These are phyloP conservation scores for Enteromius radiatus DNA, from an alignment of 2,797 vertebrate species.

Conservation along the genomic window DNA sequence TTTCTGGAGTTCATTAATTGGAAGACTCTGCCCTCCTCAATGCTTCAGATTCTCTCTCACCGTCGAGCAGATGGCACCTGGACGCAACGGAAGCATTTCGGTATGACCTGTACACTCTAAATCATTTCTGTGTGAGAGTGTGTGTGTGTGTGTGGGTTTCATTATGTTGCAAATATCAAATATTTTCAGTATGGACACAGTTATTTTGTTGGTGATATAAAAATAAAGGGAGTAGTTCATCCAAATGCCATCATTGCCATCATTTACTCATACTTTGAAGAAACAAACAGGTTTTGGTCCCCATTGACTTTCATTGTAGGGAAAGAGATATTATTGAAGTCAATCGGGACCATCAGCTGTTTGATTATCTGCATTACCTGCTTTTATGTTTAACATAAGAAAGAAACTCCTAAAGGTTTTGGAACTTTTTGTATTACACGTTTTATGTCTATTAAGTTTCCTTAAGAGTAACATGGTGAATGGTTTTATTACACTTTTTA, in stretches of 20 bases:
- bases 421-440: not conserved
- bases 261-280: not conserved
- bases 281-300: not conserved
- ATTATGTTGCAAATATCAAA: not conserved
- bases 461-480: not conserved
- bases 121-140: not conserved
- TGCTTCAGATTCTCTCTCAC: constrained; percentile 68
- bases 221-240: not conserved
- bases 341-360: no score
- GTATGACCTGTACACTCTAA: constrained; percentile 66
- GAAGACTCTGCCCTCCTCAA: constrained; percentile 63
- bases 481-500: not conserved
- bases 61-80: constrained; percentile 67
- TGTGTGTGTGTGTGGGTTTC: not conserved
- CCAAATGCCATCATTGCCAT: not conserved
- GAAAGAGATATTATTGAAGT: not conserved
- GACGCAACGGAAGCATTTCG: constrained; percentile 66
- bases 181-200: not conserved
- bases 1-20: constrained; percentile 78
- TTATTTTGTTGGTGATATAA: not conserved
- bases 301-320: not conserved
- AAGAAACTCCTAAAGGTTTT: not conserved
- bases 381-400: not conserved
- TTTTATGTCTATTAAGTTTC: not conserved
- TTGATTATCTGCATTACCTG: not conserved